Evolutionary conservation across 1,140 invertebrate species (phyloP).

Genomic region (Euwallacea similis): DNA sequence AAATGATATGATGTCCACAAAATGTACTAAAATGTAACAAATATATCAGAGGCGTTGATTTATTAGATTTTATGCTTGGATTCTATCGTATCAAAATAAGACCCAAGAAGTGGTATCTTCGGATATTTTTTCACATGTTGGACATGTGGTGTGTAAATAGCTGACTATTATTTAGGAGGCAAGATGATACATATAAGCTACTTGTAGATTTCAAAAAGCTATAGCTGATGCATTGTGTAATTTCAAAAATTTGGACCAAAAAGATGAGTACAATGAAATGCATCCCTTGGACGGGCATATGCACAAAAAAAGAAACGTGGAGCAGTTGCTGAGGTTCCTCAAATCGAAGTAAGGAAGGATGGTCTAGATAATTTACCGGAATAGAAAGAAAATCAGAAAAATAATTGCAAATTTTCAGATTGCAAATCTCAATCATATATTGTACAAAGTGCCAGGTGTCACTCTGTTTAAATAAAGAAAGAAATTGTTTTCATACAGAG

Average conservation of each 20-base stretch:
- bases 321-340: constrained; percentile 11
- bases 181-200: not conserved
- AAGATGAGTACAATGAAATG: constrained; percentile 1
- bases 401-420: constrained; percentile 20
- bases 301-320: constrained; percentile 21
- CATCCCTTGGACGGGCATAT: constrained; percentile 7
- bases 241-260: not conserved
- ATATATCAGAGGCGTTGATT: too few relatives aligned
- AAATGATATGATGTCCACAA: too few relatives aligned
- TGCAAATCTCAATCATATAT: too few relatives aligned
- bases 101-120: too few relatives aligned
- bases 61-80: too few relatives aligned
- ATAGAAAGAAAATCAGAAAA: too few relatives aligned
- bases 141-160: too few relatives aligned
- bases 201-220: constrained; percentile 12
- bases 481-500: too few relatives aligned
- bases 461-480: too few relatives aligned
- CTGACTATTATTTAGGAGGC: constrained; percentile 8
- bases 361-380: constrained; percentile 17
- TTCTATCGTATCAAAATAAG: too few relatives aligned
- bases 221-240: constrained; percentile 28
- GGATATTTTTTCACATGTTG: too few relatives aligned
- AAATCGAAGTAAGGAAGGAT: constrained; percentile 16
- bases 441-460: constrained; percentile 4
- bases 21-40: too few relatives aligned